These are phyloP conservation scores for Atta cephalotes DNA, from an alignment of 1,140 invertebrate species.

Conservation along the genomic window DNA sequence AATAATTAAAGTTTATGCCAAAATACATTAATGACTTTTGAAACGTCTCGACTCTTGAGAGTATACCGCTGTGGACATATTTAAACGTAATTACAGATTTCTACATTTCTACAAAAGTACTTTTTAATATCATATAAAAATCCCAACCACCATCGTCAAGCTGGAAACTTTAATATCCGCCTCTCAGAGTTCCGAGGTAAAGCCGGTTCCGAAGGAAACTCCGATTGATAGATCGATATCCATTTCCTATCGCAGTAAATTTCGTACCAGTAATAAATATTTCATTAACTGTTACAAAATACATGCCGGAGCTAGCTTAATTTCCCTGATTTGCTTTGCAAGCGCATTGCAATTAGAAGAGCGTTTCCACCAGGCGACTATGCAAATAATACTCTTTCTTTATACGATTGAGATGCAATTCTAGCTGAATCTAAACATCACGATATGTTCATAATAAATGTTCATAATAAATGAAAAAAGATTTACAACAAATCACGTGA, in stretches of 20 bases:
- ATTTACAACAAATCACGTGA: not conserved
- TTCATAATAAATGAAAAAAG: slow-evolving; percentile 9
- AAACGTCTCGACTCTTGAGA: not conserved
- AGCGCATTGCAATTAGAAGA: slow-evolving; percentile 37
- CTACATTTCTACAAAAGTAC: slow-evolving; percentile 29
- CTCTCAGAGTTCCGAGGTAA: slow-evolving; percentile 14
- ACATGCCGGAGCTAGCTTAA: slow-evolving; percentile 32
- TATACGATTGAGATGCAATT: slow-evolving; percentile 36
- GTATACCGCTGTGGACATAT: not conserved
- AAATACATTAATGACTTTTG: slow-evolving; percentile 11
- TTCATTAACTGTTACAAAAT: slow-evolving; percentile 49
- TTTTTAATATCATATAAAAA: slow-evolving; percentile 54
- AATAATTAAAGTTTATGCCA: slow-evolving; percentile 24
- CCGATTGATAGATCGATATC: slow-evolving; percentile 53
- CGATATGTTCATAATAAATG: not conserved
- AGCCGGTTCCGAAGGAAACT: slow-evolving; percentile 35
- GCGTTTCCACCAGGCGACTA: not conserved
- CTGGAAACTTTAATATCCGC: slow-evolving; percentile 54
- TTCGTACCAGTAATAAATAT: slow-evolving; percentile 51
- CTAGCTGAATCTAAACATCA: not conserved
- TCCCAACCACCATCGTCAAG: slow-evolving; percentile 6
- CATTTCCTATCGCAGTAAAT: slow-evolving; percentile 37
- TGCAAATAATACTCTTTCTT: slow-evolving; percentile 29
- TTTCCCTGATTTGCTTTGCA: slow-evolving; percentile 51
- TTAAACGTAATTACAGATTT: slow-evolving; percentile 47